Conservation (phyloP, 2,113 vertebrate genomes). For the Aptenodytes forsteri region DNA sequence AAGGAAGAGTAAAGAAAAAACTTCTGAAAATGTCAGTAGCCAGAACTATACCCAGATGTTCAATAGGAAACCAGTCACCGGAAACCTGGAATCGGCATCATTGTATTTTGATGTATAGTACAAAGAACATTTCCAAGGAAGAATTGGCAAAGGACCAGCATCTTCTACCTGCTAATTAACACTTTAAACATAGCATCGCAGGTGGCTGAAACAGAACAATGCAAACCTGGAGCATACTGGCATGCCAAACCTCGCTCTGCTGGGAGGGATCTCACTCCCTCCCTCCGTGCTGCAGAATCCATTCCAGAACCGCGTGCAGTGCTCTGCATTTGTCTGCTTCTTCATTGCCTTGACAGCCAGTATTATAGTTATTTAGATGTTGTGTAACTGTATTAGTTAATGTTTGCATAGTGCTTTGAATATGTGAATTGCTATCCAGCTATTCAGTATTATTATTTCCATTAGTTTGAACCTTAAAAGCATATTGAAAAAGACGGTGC, state of each 20-base stretch:
- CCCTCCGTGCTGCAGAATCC: not conserved
- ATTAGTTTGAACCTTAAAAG: conserved; percentile 27
- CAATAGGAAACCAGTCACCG: not conserved
- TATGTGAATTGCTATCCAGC: conserved; percentile 43
- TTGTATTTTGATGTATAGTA: not conserved
- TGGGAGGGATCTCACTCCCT: not conserved
- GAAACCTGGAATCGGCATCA: not conserved
- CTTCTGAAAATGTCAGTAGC: not conserved
- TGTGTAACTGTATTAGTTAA: conserved; percentile 54
- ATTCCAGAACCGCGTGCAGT: not conserved
- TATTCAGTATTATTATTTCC: conserved; percentile 45
- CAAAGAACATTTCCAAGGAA: not conserved
- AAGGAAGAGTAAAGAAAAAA: not conserved
- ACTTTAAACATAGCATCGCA: conserved; percentile 2
- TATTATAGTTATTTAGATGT: conserved; percentile 64
- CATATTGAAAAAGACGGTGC: not conserved
- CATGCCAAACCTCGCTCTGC: fast-evolving
- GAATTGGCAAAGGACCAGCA: not conserved
- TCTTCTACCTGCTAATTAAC: conserved; percentile 47
- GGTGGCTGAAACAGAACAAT: conserved; percentile 16
- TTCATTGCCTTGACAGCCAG: conserved; percentile 41
- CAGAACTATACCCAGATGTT: not conserved
- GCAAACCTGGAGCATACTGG: not conserved
- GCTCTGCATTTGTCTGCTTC: conserved; percentile 1
- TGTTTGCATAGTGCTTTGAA: conserved; percentile 50